Base-by-base conservation (phyloP, 2,888 invertebrate species). In the Cephus pulcher region DNA sequence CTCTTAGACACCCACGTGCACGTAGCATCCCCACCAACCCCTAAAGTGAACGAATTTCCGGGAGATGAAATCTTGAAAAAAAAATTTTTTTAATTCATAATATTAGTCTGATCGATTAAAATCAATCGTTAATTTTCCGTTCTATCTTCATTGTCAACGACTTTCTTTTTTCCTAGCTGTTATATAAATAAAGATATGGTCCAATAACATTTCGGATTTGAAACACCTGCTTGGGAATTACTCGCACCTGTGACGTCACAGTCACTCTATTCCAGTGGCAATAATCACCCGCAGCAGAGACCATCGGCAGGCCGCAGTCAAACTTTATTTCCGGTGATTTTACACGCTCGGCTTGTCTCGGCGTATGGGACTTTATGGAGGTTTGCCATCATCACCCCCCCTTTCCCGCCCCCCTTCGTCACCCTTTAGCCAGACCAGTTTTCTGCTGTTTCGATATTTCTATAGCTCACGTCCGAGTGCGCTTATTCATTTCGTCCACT, bases 321-420 rank as follows among this genome's bases (percentile, higher is more conserved):
- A 77, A 73, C 74, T 77, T 77, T 77, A 77, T 77, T 77, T 77
- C 77, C 77, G 77, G 77, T 74, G 69, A 77, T 77, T 77, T 77
- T 77, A 77, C 74, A 77, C 77, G 74, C 74, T 56, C 56, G 56
- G 56, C 23, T 56, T 56, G 56, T 56, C 56, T 23, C 56, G 56
- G 23, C 56, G 56, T 9, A 56, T 56, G 56, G 56, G 56, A 56
- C 77, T 37, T 74, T 35, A 74, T 68, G 73, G 33, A 73, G 33
- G 23, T 56, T 32, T 35, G 35, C n/a, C 70, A 30, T 37, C 15
- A 23, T 23, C 23, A 9, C 23, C 23, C 40, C 23, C 6, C 2
- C 37, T 11, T 9, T 1, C 34, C 11, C 12, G 0, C 0, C 15
- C 12, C 12, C 4, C 37, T 37, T 15, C 15, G 35, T 35, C 37